A percentile compares a stretch with the other conserved stretches of the same genome.
Conservation (phyloP, 2,888 invertebrate genomes). For the Ophioninae sp. region DNA sequence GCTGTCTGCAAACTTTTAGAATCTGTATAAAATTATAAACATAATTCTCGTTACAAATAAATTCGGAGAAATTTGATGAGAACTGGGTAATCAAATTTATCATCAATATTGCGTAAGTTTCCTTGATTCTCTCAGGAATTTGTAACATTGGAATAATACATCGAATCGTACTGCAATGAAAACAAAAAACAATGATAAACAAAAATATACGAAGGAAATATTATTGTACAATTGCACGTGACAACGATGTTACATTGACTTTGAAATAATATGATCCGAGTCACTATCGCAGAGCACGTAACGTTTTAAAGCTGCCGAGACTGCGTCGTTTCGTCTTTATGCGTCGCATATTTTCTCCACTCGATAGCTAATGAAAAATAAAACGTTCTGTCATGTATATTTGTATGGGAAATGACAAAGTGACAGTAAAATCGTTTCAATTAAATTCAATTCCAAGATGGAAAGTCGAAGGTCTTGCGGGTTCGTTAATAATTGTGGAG, state of each 20-base stretch:
- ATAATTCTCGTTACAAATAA: too few species aligned
- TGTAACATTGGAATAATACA: not conserved
- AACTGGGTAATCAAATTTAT: too few species aligned
- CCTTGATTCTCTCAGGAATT: not conserved
- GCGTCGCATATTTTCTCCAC: too few species aligned
- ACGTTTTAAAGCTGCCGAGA: too few species aligned
- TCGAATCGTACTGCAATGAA: not conserved
- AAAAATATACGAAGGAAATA: not conserved
- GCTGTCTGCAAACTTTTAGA: too few species aligned
- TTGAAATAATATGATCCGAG: not conserved
- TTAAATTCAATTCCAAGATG: not conserved
- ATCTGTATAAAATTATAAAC: too few species aligned
- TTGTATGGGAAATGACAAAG: not conserved
- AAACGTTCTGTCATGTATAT: not conserved
- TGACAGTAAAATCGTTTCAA: not conserved
- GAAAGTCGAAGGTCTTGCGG: slow-evolving; percentile 25
- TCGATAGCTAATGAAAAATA: too few species aligned
- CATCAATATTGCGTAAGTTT: too few species aligned
- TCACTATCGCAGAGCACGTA: too few species aligned
- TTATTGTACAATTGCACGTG: not conserved
- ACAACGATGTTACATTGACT: not conserved
- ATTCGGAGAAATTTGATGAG: too few species aligned
- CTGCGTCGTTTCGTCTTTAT: too few species aligned
- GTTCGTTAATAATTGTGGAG: slow-evolving; percentile 23
- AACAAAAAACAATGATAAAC: not conserved